Percentiles rank a stretch among this genome's conserved stretches.
Conservation (phyloP, 2,888 invertebrate genomes). For the Ennomos quercinarius region DNA sequence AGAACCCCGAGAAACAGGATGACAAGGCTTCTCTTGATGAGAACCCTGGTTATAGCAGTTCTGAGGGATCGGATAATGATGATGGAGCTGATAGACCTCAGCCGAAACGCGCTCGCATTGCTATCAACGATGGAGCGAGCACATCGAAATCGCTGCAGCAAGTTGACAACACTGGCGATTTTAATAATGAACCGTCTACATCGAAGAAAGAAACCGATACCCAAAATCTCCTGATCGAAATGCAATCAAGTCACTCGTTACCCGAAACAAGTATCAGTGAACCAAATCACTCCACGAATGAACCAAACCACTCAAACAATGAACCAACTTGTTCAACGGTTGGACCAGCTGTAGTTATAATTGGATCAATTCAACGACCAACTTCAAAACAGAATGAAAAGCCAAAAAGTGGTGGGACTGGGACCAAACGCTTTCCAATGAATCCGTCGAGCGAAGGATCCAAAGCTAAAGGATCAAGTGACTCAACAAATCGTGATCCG, state of each 20-base stretch:
- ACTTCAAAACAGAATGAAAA: no score
- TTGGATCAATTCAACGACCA: no score
- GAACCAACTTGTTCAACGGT: background rate
- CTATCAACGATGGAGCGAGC: background rate
- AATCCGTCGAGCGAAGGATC: no score
- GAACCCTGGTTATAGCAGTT: background rate
- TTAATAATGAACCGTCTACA: background rate
- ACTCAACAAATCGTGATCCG: background rate
- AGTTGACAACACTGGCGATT: no score
- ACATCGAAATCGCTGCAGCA: background rate
- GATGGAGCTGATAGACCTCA: constrained; percentile 4
- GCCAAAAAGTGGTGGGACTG: no score
- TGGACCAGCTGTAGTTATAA: background rate
- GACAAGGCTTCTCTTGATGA: background rate
- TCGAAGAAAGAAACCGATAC: background rate
- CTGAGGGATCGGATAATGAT: background rate
- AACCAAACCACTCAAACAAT: background rate
- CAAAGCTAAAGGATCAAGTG: no score
- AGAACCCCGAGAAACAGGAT: background rate
- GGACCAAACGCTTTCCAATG: no score
- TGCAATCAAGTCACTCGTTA: background rate
- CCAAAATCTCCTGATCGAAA: background rate
- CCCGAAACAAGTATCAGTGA: background rate
- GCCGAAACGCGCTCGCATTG: constrained; percentile 1
- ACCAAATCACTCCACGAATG: background rate